These are phyloP conservation scores for Megalops cyprinoides DNA, from an alignment of 2,797 vertebrate genomes.

Conservation along the genomic window DNA sequence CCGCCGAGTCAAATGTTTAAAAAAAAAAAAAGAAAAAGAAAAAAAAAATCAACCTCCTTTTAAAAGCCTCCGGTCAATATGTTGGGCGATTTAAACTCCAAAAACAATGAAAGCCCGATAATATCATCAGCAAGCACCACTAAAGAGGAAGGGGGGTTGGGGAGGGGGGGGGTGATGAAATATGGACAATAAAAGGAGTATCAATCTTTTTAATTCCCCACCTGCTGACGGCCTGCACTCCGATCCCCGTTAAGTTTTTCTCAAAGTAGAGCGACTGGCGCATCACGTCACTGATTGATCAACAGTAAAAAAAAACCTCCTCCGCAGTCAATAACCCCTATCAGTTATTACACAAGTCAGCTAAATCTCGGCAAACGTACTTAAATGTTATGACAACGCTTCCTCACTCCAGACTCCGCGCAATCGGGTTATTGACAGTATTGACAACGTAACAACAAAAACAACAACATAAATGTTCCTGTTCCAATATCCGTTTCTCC, in stretches of 20 bases:
- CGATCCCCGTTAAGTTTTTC: conserved; percentile 71
- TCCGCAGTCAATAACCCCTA: conserved; percentile 74
- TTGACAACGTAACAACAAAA: conserved; percentile 72
- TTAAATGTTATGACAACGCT: conserved; percentile 79
- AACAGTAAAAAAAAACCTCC: conserved; percentile 79
- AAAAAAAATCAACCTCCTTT: conserved; percentile 74
- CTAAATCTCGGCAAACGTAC: conserved; percentile 80
- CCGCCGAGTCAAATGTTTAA: conserved; percentile 73
- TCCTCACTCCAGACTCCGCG: conserved; percentile 74
- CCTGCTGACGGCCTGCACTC: conserved; percentile 60
- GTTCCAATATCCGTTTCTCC: conserved; percentile 79
- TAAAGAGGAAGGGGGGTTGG: neutral
- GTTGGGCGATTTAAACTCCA: conserved; percentile 78
- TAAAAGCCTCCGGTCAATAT: conserved; percentile 78
- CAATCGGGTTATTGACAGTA: conserved; percentile 79
- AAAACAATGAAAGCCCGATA: conserved; percentile 80
- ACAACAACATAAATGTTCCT: conserved; percentile 76
- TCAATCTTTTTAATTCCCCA: conserved; percentile 81
- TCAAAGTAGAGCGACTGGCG: conserved; percentile 74
- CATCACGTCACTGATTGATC: conserved; percentile 76
- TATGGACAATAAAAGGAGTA: conserved; percentile 81
- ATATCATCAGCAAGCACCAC: conserved; percentile 71
- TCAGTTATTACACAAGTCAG: conserved; percentile 80
- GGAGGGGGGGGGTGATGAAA: conserved; percentile 50
- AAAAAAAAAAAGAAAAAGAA: too few relatives aligned